Evolutionary conservation across 2,113 vertebrate genomes (phyloP).

Genomic region (Eretmochelys imbricata): DNA sequence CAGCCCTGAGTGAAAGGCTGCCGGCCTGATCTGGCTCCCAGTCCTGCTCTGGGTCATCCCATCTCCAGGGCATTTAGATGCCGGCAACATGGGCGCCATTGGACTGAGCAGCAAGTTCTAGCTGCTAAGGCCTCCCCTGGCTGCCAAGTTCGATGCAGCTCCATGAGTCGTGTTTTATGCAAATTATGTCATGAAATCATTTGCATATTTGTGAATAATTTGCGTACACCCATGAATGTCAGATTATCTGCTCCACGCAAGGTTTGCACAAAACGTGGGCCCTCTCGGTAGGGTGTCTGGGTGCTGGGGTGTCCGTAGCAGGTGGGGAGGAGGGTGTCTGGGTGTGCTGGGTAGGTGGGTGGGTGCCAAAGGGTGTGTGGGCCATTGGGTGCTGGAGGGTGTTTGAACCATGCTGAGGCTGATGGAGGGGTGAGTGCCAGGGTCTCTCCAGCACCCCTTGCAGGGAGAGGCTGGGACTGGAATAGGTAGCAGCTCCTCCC

Average conservation of each 20-base stretch:
- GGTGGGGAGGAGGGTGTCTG: not conserved
- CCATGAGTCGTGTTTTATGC: not conserved
- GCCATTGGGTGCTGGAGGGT: not conserved
- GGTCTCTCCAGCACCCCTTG: not conserved
- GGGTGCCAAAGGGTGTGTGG: not conserved
- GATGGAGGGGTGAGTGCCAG: not conserved
- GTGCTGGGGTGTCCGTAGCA: not conserved
- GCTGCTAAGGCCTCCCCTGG: not conserved
- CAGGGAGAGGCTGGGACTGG: not conserved
- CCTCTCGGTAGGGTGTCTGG: too few relatives aligned
- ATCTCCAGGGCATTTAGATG: not conserved
- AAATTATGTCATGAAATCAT: not conserved
- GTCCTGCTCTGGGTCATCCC: not conserved
- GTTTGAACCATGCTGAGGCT: not conserved
- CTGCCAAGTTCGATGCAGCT: not conserved
- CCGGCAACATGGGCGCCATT: not conserved
- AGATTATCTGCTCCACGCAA: not conserved
- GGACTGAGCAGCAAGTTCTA: not conserved
- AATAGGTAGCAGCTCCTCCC: not conserved
- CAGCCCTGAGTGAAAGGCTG: not conserved
- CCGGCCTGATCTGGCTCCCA: fast-evolving
- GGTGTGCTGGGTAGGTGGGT: not conserved
- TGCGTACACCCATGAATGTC: not conserved
- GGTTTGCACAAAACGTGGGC: not conserved
- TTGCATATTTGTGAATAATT: not conserved